phyloP scores from a whole-genome alignment of 2,888 invertebrate species.

The Hydropsyche betteni region DNA sequence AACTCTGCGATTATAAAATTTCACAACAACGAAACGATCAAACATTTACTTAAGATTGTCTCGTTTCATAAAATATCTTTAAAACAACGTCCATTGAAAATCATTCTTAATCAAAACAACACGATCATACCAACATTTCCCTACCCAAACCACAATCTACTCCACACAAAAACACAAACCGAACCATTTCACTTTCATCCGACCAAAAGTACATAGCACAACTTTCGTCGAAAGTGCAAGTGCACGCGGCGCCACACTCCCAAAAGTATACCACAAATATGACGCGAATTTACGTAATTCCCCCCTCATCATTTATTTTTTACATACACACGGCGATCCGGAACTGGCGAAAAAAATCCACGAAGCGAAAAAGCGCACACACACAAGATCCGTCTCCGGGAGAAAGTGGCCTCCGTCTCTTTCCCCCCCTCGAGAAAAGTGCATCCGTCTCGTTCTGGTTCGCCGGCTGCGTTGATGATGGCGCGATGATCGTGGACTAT shows the following conservation, averaged over 20 bases:
- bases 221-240: neutral
- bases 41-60: no score
- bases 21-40: no score
- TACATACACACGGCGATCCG: slow-evolving; percentile 11
- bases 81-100: no score
- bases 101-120: no score
- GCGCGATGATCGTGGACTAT: neutral
- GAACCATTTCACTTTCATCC: neutral
- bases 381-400: slow-evolving; percentile 52
- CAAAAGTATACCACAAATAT: neutral
- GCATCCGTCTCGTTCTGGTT: neutral
- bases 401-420: slow-evolving; percentile 48
- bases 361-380: neutral
- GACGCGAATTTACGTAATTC: neutral
- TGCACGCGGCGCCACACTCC: neutral
- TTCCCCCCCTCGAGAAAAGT: neutral
- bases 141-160: no score
- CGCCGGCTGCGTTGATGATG: neutral
- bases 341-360: slow-evolving; percentile 25
- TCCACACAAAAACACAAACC: neutral
- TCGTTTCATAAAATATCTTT: no score
- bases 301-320: neutral
- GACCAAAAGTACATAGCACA: neutral
- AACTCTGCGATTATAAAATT: no score
- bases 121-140: no score